A percentile compares a stretch with the other conserved stretches of the same genome.
Evolutionary conservation across 2,888 invertebrate genomes (phyloP).

Genomic region (Clistopyga incitator): DNA sequence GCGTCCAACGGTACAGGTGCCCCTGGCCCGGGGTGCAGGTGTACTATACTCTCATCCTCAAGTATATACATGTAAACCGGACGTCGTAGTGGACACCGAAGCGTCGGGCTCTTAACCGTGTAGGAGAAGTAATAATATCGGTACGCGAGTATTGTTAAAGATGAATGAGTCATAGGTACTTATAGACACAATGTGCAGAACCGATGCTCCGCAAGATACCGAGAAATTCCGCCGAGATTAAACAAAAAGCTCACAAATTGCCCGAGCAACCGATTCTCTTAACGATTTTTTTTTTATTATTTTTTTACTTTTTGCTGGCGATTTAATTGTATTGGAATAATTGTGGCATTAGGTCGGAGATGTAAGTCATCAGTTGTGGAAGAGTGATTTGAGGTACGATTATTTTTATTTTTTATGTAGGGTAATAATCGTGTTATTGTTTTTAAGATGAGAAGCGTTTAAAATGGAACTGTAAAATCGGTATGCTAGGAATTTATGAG

Average conservation of each 20-base stretch:
- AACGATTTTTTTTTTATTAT: neutral
- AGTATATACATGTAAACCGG: conserved; percentile 57
- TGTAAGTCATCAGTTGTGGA: too few relatives aligned
- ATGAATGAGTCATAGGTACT: conserved; percentile 17
- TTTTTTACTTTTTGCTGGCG: neutral
- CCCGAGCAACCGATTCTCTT: neutral
- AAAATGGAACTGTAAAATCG: too few relatives aligned
- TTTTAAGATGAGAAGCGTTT: too few relatives aligned
- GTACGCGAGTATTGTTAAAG: conserved; percentile 1
- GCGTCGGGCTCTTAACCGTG: neutral
- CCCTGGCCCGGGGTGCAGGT: conserved; percentile 61
- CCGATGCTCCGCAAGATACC: neutral
- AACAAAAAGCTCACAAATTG: neutral
- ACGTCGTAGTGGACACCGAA: neutral
- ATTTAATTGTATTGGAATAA: neutral
- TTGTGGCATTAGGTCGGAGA: neutral
- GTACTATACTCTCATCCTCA: conserved; percentile 57
- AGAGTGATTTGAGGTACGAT: neutral
- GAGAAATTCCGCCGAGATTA: neutral
- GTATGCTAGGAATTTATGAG: too few relatives aligned
- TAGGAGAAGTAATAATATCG: conserved; percentile 16
- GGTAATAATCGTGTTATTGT: neutral
- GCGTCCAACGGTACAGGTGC: conserved; percentile 63
- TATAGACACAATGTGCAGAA: neutral
- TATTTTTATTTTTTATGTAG: neutral